Base-by-base conservation (phyloP, 1,140 invertebrate species). In the Caenorhabditis inopinata region DNA sequence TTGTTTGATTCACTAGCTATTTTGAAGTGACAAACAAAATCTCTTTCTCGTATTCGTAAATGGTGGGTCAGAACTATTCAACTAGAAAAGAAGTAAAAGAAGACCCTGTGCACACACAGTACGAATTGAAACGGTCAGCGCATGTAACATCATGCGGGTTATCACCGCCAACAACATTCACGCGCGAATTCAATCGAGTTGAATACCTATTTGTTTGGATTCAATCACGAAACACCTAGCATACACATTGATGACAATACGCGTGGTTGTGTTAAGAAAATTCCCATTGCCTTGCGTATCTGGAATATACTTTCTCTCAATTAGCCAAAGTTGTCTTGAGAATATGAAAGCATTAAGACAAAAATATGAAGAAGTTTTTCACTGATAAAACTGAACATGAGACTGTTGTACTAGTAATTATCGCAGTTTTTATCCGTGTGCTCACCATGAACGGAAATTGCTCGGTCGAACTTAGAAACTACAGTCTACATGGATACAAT, bases 191-290 rank as follows among this genome's bases (percentile, higher is more conserved):
- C 14, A 58, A 32, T 29, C 25, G 51, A 32, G 25, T 58, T 68
- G 58, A 68, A 68, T 68, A 27, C 25, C 21, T 68, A 68, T 68
- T 68, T 68, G 58, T 68, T 68, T 68, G 58, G 58, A 68, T 68
- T 68, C 58, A 38, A 42, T 42, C 32, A 32, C 35, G 51, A 58
- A 58, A 58, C 51, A 5, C 27, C 18, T 32, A 21, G n/a, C 12
- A 7, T 42, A 23, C 32, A 42, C n/a, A 42, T 38, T 68, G 32
- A 68, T 38, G 38, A 68, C 58, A 68, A 68, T 68, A 68, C 58
- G 32, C 38, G 58, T 6, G n/a, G n/a, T n/a, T n/a, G n/a, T n/a
- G n/a, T n/a, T n/a, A n/a, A n/a, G n/a, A n/a, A n/a, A n/a, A n/a
- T n/a, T n/a, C n/a, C n/a, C n/a, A n/a, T n/a, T n/a, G n/a, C n/a